Conservation (phyloP, 2,888 invertebrate species). For the Leucania comma region DNA sequence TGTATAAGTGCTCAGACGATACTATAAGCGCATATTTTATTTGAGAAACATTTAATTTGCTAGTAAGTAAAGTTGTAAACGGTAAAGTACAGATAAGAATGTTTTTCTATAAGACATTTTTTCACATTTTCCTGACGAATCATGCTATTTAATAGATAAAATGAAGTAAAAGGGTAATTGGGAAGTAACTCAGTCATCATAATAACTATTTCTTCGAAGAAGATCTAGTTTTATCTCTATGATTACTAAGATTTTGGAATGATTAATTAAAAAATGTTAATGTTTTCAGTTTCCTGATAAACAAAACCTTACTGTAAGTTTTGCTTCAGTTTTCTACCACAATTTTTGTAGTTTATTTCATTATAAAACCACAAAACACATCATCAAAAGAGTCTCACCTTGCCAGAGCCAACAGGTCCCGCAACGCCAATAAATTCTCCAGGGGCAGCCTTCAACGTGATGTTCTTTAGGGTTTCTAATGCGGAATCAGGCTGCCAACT, state of each 20-base stretch:
- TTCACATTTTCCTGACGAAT: background rate
- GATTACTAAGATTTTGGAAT: background rate
- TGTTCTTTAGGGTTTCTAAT: constrained; percentile 88
- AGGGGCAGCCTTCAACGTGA: constrained; percentile 87
- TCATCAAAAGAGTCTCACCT: constrained; percentile 79
- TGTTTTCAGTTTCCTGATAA: background rate
- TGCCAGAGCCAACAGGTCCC: constrained; percentile 94
- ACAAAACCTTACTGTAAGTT: background rate
- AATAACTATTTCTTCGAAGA: constrained; percentile 22
- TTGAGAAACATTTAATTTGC: background rate
- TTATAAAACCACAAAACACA: background rate
- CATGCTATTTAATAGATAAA: background rate
- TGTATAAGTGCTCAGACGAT: no score
- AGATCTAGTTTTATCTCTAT: background rate
- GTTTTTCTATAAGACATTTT: background rate
- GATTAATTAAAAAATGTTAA: no score
- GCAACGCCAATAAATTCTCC: constrained; percentile 92
- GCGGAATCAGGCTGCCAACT: constrained; percentile 83
- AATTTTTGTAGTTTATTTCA: no score
- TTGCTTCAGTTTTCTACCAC: background rate
- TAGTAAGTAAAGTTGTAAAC: background rate
- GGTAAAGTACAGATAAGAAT: background rate
- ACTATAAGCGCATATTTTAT: background rate
- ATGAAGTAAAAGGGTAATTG: background rate
- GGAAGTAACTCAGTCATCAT: constrained; percentile 1